Percentiles rank a stretch among this genome's conserved stretches.
Conservation (phyloP, 1,140 invertebrate genomes). For the Meloidogyne exigua region DNA sequence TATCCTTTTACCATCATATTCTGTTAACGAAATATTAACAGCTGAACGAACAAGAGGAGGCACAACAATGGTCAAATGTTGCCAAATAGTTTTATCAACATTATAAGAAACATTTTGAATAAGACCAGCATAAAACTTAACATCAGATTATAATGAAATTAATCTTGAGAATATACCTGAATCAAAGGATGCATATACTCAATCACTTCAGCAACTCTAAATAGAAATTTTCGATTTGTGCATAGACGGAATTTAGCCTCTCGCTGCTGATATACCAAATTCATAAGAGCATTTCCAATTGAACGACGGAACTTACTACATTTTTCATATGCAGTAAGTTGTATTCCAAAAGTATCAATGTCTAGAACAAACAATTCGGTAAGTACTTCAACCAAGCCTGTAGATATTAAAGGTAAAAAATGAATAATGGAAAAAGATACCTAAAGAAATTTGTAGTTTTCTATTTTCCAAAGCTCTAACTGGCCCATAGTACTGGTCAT, state of each 20-base stretch:
- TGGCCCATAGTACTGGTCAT: slow-evolving; percentile 20
- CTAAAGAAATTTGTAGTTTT: background rate
- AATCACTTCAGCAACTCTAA: slow-evolving; percentile 15
- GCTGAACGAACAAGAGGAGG: slow-evolving; percentile 18
- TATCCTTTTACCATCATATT: background rate
- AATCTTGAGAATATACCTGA: background rate
- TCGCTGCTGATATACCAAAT: slow-evolving; percentile 21
- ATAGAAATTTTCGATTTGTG: slow-evolving; percentile 13
- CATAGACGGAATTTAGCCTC: slow-evolving; percentile 19
- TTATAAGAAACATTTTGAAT: slow-evolving; percentile 28
- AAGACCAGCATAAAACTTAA: slow-evolving; percentile 20
- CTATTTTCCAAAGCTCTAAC: slow-evolving; percentile 17
- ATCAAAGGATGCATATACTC: background rate
- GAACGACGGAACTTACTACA: slow-evolving; percentile 17
- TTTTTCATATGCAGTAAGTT: slow-evolving; percentile 18
- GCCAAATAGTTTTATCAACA: background rate
- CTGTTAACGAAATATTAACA: slow-evolving; percentile 6
- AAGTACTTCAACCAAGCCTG: slow-evolving; percentile 14
- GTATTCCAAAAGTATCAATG: background rate
- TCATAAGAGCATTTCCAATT: slow-evolving; percentile 28
- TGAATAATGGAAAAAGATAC: background rate
- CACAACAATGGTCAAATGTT: slow-evolving; percentile 12
- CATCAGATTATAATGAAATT: background rate
- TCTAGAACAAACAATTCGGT: slow-evolving; percentile 17
- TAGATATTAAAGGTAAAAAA: background rate